Percentiles rank a stretch among this genome's conserved stretches.
These are phyloP conservation scores for Cacoxenus indagator DNA, from an alignment of 2,888 invertebrate species.

Conservation along the genomic window DNA sequence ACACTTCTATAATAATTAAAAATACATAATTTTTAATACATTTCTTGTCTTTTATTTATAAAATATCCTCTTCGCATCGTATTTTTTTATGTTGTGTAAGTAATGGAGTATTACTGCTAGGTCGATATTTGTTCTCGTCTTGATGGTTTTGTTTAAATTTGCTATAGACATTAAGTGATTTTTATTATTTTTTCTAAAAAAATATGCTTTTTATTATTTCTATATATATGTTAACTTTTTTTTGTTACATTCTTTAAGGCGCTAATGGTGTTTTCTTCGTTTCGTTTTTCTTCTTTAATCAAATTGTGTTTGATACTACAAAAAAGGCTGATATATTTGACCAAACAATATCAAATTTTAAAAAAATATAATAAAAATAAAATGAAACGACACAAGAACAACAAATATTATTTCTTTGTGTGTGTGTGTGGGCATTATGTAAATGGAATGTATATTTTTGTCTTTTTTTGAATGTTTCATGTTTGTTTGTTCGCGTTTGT, in stretches of 20 bases:
- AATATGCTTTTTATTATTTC: not conserved
- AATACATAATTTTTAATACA: not conserved
- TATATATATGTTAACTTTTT: slow-evolving; percentile 9
- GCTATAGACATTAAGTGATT: slow-evolving; percentile 3
- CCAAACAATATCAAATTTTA: not conserved
- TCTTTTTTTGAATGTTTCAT: not conserved
- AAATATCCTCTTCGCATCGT: not conserved
- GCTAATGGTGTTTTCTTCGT: slow-evolving; percentile 1
- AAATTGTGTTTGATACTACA: not conserved
- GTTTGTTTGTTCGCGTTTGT: not conserved
- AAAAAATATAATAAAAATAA: not conserved
- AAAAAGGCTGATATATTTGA: not conserved
- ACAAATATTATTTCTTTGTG: no score
- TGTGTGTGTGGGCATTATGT: not conserved
- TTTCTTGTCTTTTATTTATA: not conserved
- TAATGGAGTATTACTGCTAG: not conserved
- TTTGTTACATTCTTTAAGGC: slow-evolving; percentile 3
- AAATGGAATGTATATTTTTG: not conserved
- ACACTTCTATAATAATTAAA: not conserved
- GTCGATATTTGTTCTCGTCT: not conserved
- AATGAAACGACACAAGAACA: not conserved
- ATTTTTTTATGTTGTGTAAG: not conserved
- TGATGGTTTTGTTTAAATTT: not conserved
- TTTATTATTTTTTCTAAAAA: not conserved
- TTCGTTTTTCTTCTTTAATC: not conserved